Evolutionary conservation across 2,888 invertebrate genomes (phyloP).

Genomic region (Sthenelais limicola): DNA sequence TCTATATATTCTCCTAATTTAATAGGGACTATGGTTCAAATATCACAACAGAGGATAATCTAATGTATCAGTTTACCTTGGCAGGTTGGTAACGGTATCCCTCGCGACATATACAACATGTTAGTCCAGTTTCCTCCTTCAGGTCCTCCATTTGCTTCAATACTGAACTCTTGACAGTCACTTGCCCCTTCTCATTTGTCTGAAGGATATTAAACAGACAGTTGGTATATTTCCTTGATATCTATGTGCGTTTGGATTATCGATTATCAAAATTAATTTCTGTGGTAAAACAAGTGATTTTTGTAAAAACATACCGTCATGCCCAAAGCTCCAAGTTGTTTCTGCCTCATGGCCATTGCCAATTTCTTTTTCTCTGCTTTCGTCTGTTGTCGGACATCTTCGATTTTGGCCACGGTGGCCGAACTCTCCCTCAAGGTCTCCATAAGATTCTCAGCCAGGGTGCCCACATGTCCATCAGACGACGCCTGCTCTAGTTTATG

Average conservation of each 20-base stretch:
- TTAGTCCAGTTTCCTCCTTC: conserved; percentile 94
- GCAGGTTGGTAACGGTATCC: conserved; percentile 87
- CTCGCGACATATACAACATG: conserved; percentile 97
- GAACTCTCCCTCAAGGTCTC: conserved; percentile 75
- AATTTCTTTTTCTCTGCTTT: conserved; percentile 96
- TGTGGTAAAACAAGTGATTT: too few species aligned
- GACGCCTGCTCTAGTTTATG: conserved; percentile 96
- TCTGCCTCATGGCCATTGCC: conserved; percentile 98
- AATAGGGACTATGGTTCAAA: too few species aligned
- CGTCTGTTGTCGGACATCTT: conserved; percentile 93
- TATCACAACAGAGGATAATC: too few species aligned
- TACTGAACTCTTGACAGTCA: conserved; percentile 84
- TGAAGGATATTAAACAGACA: conserved; percentile 74
- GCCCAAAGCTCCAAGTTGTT: conserved; percentile 94
- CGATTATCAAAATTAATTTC: too few species aligned
- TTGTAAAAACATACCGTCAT: conserved; percentile 75
- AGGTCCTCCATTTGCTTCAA: conserved; percentile 96
- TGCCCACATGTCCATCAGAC: conserved; percentile 96
- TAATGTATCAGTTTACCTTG: too few species aligned
- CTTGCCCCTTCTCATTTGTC: conserved; percentile 97
- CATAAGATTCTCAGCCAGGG: conserved; percentile 95
- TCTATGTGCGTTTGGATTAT: too few species aligned
- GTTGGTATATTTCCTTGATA: too few species aligned
- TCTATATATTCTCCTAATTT: too few species aligned
- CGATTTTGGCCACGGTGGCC: conserved; percentile 78